These are phyloP conservation scores for Myotis vivesi DNA, from an alignment of 2,797 vertebrate genomes.

Conservation along the genomic window DNA sequence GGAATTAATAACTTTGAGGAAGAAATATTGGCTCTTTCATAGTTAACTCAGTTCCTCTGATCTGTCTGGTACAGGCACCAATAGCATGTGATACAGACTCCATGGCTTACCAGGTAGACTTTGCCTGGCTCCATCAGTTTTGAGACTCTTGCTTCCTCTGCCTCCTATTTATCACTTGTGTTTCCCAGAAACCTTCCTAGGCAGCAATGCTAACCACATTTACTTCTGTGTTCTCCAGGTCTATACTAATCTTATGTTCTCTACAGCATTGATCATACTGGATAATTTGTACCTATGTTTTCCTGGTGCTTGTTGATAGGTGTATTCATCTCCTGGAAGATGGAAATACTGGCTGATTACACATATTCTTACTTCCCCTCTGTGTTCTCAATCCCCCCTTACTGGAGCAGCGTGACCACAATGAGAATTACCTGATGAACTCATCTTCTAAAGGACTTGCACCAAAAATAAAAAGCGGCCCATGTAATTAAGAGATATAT, in stretches of 20 bases:
- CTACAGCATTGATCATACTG: neutral
- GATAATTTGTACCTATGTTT: neutral
- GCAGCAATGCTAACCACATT: neutral
- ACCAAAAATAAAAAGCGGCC: neutral
- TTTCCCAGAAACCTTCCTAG: constrained; percentile 7
- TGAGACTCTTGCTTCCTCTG: neutral
- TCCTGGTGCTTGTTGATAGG: neutral
- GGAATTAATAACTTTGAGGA: neutral
- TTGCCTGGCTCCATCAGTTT: neutral
- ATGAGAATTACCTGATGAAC: neutral
- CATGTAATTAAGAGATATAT: neutral
- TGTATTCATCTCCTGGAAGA: neutral
- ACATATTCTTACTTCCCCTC: neutral
- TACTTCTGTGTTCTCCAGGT: neutral
- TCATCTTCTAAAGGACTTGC: neutral
- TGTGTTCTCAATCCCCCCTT: neutral
- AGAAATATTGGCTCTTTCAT: neutral
- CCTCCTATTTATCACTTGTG: neutral
- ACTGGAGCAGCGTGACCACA: neutral
- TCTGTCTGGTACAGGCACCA: neutral
- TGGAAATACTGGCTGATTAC: neutral
- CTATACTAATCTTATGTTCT: neutral
- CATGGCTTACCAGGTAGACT: neutral
- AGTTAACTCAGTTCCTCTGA: neutral
- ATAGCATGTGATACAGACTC: neutral